Percentiles rank a stretch among this genome's conserved stretches.
Evolutionary conservation across 2,797 vertebrate genomes (phyloP).

Genomic region (Xiphophorus birchmanni): DNA sequence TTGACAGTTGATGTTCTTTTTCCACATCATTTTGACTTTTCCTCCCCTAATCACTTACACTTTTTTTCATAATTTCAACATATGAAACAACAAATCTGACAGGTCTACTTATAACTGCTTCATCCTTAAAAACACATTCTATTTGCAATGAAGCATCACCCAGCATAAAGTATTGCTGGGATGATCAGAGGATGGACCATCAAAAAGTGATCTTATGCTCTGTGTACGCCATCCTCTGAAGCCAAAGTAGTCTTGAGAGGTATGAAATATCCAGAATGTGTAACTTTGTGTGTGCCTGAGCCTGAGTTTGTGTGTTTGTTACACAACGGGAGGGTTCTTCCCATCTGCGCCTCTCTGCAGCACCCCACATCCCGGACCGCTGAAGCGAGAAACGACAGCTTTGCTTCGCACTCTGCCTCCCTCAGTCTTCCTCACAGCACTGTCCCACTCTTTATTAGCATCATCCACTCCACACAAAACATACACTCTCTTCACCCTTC

Average conservation of each 20-base stretch:
- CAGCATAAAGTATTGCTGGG: slow-evolving; percentile 46
- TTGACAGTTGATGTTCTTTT: neutral
- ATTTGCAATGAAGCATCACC: slow-evolving; percentile 41
- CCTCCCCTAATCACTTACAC: neutral
- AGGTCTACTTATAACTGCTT: neutral
- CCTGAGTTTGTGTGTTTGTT: slow-evolving; percentile 65
- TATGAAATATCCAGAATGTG: slow-evolving; percentile 48
- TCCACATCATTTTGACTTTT: neutral
- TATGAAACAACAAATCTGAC: neutral
- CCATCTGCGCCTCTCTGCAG: slow-evolving; percentile 78
- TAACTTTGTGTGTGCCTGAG: slow-evolving; percentile 40
- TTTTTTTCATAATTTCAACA: neutral
- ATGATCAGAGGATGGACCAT: neutral
- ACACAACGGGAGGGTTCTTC: slow-evolving; percentile 80
- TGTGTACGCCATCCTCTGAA: slow-evolving; percentile 29
- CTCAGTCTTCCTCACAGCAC: slow-evolving; percentile 62
- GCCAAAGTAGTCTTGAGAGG: slow-evolving; percentile 44
- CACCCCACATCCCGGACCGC: slow-evolving; percentile 74
- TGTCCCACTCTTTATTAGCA: slow-evolving; percentile 58
- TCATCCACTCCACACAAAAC: slow-evolving; percentile 41
- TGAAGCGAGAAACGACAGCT: slow-evolving; percentile 76
- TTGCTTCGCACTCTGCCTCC: slow-evolving; percentile 70
- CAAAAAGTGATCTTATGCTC: slow-evolving; percentile 11
- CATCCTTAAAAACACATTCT: neutral
- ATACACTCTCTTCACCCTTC: slow-evolving; percentile 25